Evolutionary conservation across 2,888 invertebrate genomes (phyloP), one percentile per base, ranked within the genome.

Genomic region (Rhingia campestris): DNA sequence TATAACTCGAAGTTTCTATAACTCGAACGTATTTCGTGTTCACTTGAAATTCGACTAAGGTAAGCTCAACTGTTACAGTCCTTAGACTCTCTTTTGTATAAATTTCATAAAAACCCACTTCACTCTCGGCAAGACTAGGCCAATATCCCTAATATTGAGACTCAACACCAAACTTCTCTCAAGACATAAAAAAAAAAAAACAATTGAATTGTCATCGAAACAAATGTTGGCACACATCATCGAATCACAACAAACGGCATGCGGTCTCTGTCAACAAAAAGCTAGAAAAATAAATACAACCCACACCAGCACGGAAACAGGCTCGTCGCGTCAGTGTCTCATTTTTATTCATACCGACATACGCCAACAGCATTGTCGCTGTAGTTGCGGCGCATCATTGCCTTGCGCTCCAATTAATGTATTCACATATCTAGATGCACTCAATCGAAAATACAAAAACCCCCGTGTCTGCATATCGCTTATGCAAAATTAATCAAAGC

Each of bases 401-500:
- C 22, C 3, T 49, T 30, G 41, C 49, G 73, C 73, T 54, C 39
- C 73, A 79, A 73, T 73, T 74, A 73, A 54, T 74, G 49, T 49
- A 58, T 74, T 63, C 63, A 61, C 75, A 58, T 53, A 54, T 49
- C 64, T 58, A 37, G 45, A 64, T 75, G 75, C 75, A 75, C 33
- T 69, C 81, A 70, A 39, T 63, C 39, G 81, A 45, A 81, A 74
- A 56, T 43, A 22, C 69, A 79, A 79, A 49, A 64, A 64, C 7
- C 3, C 49, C 10, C 6, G 47, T 4, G 5, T 41, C 10, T 41
- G 10, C 10, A 22, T 32, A 6, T 4, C 22, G 59, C 54, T 56
- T 70, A 64, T 72, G 58, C 43, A 64, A 63, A 63, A 66, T 77
- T 70, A 70, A 79, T 73, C 79, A 73, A 66, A 75, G 67, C 59